phyloP scores from a whole-genome alignment of 2,797 vertebrate species.

The Discoglossus pictus region DNA sequence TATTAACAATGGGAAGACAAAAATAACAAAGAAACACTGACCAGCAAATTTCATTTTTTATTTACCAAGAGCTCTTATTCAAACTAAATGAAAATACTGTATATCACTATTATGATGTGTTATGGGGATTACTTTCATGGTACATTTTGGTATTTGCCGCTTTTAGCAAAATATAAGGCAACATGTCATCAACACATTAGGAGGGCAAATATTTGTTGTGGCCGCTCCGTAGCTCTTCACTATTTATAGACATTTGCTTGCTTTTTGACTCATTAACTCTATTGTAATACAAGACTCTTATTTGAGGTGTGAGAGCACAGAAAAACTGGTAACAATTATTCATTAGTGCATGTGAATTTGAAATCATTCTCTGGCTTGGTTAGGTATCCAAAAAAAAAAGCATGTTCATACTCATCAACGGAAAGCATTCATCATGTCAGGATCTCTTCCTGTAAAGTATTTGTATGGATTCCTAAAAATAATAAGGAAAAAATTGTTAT shows the following conservation, averaged over 20 bases:
- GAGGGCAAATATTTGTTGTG: conserved; percentile 36
- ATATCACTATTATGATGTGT: conserved; percentile 29
- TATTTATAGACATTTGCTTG: not conserved
- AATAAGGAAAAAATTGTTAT: no score
- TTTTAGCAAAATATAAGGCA: conserved; percentile 25
- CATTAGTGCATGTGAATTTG: no score
- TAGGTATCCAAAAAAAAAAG: no score
- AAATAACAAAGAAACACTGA: conserved; percentile 53
- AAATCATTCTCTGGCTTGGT: no score
- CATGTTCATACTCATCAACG: no score
- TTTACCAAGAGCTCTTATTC: conserved; percentile 47
- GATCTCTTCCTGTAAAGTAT: no score
- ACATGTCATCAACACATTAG: conserved; percentile 29
- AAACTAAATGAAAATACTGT: conserved; percentile 35
- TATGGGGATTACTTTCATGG: conserved; percentile 32
- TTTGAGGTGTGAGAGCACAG: no score
- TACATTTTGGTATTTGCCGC: conserved; percentile 6
- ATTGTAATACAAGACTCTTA: not conserved
- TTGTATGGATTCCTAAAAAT: no score
- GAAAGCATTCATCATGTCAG: no score
- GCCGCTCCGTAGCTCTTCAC: conserved; percentile 7
- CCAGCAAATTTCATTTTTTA: conserved; percentile 51
- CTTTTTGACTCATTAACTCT: conserved; percentile 5
- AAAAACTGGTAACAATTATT: no score
- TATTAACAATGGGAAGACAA: conserved; percentile 67